Base-by-base conservation (phyloP, 1,140 invertebrate genomes). In the Euglossa dilemma region DNA sequence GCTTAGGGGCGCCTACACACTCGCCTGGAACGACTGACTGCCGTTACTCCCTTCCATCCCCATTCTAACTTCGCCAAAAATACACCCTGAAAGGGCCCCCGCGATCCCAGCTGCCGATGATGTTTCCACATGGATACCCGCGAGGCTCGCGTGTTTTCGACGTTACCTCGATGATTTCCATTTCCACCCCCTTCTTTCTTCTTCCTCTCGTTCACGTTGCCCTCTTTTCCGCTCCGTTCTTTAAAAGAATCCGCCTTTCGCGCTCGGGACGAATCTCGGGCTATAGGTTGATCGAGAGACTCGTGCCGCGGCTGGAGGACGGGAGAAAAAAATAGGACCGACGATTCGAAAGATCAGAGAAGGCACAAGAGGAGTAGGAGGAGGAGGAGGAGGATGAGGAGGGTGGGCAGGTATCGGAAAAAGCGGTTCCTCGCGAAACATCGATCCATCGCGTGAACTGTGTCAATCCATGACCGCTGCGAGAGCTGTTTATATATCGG, bases 131-230 rank as follows among this genome's bases (percentile, higher is more conserved):
- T 93, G 93, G 91, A 87, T 93, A 91, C 90, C 91, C 91, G 90
- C 90, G 90, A 94, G 92, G 92, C 91, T 93, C 92, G 93, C 92
- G 93, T 94, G 92, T 92, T 94, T 93, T 93, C 93, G 93, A 94
- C 92, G 89, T 92, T 89, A 87, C 85, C 87, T 89, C 91, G 85
- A 93, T 92, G 90, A 91, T 92, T 74, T 61, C 20, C 45, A 73
- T 73, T 57, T 66, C 23, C 16, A 4, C 12, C 7, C 57, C 74
- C 20, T 28, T 75, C 63, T 64, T 79, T 70, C 63, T 47, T 73
- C 71, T 59, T 50, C 57, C 59, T 50, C 56, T 36, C 70, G 50
- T 52, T n/a, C n/a, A n/a, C 67, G 25, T 54, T 72, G 71, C 59
- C 16, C 54, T n/a, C 56, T 45, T n/a, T 71, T 84, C 66, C 69